A percentile compares a stretch with the other conserved stretches of the same genome.
Evolutionary conservation across 1,140 invertebrate species (phyloP).

Genomic region (Lordiphosa collinella): DNA sequence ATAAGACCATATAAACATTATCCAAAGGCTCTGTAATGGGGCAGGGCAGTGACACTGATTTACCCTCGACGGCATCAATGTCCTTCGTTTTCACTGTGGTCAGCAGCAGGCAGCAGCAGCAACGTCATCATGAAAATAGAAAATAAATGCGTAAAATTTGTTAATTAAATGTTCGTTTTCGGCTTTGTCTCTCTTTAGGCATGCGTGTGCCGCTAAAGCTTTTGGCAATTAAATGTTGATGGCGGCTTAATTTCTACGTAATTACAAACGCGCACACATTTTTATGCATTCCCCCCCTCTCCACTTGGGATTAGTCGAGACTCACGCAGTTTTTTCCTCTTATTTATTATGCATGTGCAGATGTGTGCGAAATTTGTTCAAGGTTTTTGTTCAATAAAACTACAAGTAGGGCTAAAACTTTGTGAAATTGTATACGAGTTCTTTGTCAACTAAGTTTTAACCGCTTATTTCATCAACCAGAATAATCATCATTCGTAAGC

Average conservation of each 20-base stretch:
- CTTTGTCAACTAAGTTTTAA: not conserved
- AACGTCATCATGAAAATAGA: slow-evolving; percentile 61
- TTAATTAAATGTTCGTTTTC: slow-evolving; percentile 69
- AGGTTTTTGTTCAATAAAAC: slow-evolving; percentile 14
- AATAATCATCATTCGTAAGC: not conserved
- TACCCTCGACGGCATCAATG: slow-evolving; percentile 90
- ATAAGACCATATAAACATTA: slow-evolving; percentile 93
- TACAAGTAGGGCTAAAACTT: not conserved
- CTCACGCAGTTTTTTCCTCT: slow-evolving; percentile 16
- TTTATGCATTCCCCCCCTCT: slow-evolving; percentile 28
- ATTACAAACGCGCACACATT: slow-evolving; percentile 74
- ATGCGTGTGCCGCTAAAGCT: slow-evolving; percentile 39
- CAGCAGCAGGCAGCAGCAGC: slow-evolving; percentile 21
- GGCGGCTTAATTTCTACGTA: slow-evolving; percentile 70
- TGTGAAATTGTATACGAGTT: not conserved
- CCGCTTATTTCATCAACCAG: not conserved
- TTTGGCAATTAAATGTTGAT: slow-evolving; percentile 76
- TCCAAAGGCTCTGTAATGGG: slow-evolving; percentile 90
- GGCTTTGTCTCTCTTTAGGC: slow-evolving; percentile 3
- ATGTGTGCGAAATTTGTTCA: slow-evolving; percentile 43
- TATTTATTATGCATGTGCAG: slow-evolving; percentile 72
- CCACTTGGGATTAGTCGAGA: slow-evolving; percentile 26
- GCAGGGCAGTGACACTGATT: slow-evolving; percentile 90
- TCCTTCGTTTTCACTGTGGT: slow-evolving; percentile 82
- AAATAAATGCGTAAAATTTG: slow-evolving; percentile 78